A percentile compares a stretch with the other conserved stretches of the same genome.
These are phyloP conservation scores for Andrena hattorfiana DNA, from an alignment of 2,888 invertebrate species.

Conservation along the genomic window DNA sequence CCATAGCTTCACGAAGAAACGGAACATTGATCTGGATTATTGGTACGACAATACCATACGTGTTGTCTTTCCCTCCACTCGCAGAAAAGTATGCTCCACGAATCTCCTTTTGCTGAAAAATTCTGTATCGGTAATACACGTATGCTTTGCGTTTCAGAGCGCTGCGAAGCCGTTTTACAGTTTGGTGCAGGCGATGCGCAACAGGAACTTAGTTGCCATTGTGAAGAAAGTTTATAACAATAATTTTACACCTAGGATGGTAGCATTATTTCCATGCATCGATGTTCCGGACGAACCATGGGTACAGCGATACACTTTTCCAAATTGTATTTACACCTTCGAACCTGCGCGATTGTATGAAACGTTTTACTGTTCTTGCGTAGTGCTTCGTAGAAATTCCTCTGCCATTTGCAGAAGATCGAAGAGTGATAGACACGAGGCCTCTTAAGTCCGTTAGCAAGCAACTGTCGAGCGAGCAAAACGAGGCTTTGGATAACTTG, in stretches of 20 bases:
- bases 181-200: conserved; percentile 70
- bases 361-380: not conserved
- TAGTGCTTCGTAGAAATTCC: conserved; percentile 65
- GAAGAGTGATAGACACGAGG: conserved; percentile 47
- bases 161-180: conserved; percentile 70
- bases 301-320: conserved; percentile 59
- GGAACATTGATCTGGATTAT: conserved; percentile 46
- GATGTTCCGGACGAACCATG: conserved; percentile 67
- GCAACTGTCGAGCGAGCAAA: conserved; percentile 53
- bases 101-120: not conserved
- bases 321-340: conserved; percentile 2
- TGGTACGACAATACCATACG: conserved; percentile 34
- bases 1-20: conserved; percentile 48
- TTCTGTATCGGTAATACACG: not conserved
- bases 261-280: conserved; percentile 70
- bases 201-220: conserved; percentile 68
- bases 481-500: conserved; percentile 58
- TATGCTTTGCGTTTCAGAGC: conserved; percentile 50
- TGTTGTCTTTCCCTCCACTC: conserved; percentile 53
- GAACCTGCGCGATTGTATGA: not conserved
- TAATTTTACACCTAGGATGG: conserved; percentile 66
- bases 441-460: conserved; percentile 54
- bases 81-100: conserved; percentile 13
- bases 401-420: conserved; percentile 61
- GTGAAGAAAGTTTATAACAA: conserved; percentile 66